These are phyloP conservation scores for Amphipyra tragopoginis DNA, from an alignment of 2,888 invertebrate genomes.

Conservation along the genomic window DNA sequence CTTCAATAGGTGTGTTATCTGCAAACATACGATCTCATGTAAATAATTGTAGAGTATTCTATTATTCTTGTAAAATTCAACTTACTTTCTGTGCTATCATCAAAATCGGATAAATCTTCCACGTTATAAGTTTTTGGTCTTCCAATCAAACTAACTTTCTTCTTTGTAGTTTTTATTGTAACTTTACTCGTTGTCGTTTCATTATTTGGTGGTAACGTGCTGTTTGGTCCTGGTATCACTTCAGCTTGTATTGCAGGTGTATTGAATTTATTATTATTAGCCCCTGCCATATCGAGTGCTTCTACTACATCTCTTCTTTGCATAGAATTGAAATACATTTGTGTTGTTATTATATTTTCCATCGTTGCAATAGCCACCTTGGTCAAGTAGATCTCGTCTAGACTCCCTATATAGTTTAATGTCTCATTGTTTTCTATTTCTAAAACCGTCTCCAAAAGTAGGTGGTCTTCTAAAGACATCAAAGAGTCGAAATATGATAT, in stretches of 20 bases:
- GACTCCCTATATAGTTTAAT: conserved; percentile 67
- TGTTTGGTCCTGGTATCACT: background rate
- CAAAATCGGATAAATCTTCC: conserved; percentile 69
- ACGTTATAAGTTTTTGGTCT: conserved; percentile 78
- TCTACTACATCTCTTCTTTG: conserved; percentile 70
- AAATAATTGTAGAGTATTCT: conserved; percentile 43
- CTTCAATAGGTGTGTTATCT: conserved; percentile 66
- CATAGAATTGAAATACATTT: conserved; percentile 60
- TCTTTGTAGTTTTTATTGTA: conserved; percentile 45
- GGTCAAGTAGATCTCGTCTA: conserved; percentile 79
- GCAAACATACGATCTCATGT: conserved; percentile 69
- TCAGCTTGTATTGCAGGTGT: background rate
- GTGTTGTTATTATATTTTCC: conserved; percentile 57
- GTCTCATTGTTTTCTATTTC: conserved; percentile 76
- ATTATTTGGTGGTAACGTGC: background rate
- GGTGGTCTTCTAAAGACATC: conserved; percentile 73
- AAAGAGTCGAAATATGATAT: conserved; percentile 63
- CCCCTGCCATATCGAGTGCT: conserved; percentile 36
- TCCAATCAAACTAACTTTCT: conserved; percentile 69
- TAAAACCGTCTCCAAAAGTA: conserved; percentile 73
- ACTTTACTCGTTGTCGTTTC: conserved; percentile 6
- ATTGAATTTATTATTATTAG: conserved; percentile 16
- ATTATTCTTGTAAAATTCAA: conserved; percentile 53
- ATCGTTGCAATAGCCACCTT: conserved; percentile 77
- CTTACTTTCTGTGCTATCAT: conserved; percentile 72